Evolutionary conservation across 2,113 vertebrate species (phyloP).

Genomic region (Ursus arctos): DNA sequence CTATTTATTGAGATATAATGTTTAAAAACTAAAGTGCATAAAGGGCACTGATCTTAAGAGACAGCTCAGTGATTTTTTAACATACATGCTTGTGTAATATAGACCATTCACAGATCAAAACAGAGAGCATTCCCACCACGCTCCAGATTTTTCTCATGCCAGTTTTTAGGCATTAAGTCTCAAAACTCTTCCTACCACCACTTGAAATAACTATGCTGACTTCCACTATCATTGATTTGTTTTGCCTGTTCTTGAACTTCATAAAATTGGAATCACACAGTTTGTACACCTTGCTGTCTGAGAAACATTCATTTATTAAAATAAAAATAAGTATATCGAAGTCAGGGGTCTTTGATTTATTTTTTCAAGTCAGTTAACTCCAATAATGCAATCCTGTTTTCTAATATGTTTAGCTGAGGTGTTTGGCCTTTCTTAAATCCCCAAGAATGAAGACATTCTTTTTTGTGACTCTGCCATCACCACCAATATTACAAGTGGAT

Average conservation of each 20-base stretch:
- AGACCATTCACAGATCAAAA: background rate
- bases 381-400: background rate
- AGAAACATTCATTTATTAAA: conserved; percentile 36
- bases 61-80: background rate
- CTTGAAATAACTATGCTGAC: background rate
- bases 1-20: background rate
- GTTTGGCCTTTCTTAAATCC: background rate
- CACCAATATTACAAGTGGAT: background rate
- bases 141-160: background rate
- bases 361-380: background rate
- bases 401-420: background rate
- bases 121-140: fast-evolving
- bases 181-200: background rate
- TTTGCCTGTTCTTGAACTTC: background rate
- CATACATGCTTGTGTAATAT: background rate
- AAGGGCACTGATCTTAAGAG: background rate
- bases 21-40: background rate
- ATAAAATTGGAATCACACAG: background rate
- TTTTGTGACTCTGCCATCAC: background rate
- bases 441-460: background rate
- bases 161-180: background rate
- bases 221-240: background rate
- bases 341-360: background rate
- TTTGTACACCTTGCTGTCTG: background rate
- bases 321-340: background rate